phyloP scores from a whole-genome alignment of 2,797 vertebrate species.

The Phrynocephalus guinanensis region DNA sequence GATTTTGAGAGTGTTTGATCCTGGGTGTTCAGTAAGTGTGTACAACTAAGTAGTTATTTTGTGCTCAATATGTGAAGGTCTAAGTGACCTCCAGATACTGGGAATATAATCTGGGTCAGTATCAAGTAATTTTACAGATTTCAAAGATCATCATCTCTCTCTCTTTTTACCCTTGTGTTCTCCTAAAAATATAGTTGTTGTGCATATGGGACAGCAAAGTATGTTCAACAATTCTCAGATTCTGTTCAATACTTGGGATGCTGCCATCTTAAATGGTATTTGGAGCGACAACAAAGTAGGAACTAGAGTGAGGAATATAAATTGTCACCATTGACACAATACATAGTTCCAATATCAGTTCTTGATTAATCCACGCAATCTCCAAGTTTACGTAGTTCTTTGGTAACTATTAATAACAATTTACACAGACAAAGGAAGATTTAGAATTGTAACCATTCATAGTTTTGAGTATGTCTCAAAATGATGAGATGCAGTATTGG shows the following conservation, averaged over 20 bases:
- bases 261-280: no score
- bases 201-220: neutral
- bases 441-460: constrained; percentile 41
- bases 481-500: constrained; percentile 19
- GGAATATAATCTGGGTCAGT: neutral
- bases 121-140: neutral
- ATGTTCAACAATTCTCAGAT: neutral
- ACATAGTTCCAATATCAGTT: neutral
- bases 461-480: constrained; percentile 5
- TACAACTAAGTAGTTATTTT: no score
- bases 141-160: neutral
- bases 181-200: neutral
- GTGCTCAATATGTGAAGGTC: no score
- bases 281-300: neutral
- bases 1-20: no score
- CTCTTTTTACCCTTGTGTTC: no score
- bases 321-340: neutral
- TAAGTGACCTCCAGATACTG: no score
- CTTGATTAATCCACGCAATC: neutral
- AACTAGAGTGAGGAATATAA: neutral
- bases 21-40: no score
- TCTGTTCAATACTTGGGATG: neutral
- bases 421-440: constrained; percentile 13
- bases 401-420: neutral
- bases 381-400: neutral